Conservation (phyloP, 2,888 invertebrate genomes). For the Matsumyia berberina region DNA sequence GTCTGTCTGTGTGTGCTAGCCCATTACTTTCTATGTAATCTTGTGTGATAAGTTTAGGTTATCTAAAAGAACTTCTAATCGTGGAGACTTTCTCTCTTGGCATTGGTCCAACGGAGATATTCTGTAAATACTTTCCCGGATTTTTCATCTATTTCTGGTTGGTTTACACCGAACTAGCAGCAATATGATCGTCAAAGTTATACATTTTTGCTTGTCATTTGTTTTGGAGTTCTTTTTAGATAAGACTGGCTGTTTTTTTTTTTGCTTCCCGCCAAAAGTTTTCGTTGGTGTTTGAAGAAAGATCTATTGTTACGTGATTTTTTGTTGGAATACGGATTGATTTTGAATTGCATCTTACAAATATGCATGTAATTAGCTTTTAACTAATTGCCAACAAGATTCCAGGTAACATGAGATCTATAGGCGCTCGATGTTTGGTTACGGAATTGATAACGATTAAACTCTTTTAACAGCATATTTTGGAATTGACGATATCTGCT, state of each 20-base stretch:
- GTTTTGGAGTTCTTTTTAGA: background rate
- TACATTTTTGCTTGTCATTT: slow-evolving; percentile 13
- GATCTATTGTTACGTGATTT: background rate
- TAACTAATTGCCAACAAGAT: too few relatives aligned
- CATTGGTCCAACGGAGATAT: slow-evolving; percentile 51
- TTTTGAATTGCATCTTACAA: too few relatives aligned
- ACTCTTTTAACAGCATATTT: background rate
- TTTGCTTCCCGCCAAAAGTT: slow-evolving; percentile 61
- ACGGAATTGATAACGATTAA: background rate
- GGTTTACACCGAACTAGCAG: background rate
- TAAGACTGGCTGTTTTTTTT: background rate
- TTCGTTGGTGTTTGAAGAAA: background rate
- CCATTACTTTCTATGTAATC: background rate
- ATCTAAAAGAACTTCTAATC: slow-evolving; percentile 38
- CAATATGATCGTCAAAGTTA: background rate
- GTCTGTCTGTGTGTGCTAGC: too few relatives aligned
- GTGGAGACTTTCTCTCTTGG: slow-evolving; percentile 47
- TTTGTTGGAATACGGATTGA: too few relatives aligned
- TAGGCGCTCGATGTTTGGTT: background rate
- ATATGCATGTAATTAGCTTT: too few relatives aligned
- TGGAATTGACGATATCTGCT: background rate
- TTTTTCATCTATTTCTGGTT: slow-evolving; percentile 58
- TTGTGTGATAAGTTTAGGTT: slow-evolving; percentile 25
- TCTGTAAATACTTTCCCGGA: slow-evolving; percentile 69
- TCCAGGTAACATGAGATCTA: too few relatives aligned